Evolutionary conservation across 1,140 invertebrate genomes (phyloP).

Genomic region (Portunus trituberculatus): DNA sequence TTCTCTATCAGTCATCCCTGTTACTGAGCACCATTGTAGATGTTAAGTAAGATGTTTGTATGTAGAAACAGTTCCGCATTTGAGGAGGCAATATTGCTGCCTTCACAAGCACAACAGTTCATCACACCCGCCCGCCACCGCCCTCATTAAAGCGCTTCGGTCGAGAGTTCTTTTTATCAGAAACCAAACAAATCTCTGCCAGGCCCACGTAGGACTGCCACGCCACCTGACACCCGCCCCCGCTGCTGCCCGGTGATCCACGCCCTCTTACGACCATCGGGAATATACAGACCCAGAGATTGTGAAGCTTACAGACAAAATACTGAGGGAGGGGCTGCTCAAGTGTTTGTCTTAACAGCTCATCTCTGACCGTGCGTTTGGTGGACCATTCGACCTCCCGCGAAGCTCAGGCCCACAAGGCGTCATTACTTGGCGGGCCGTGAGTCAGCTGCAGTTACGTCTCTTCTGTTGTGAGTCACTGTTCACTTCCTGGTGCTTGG

Average conservation of each 20-base stretch:
- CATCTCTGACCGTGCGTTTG: background rate
- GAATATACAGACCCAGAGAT: slow-evolving; percentile 31
- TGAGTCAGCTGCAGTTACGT: background rate
- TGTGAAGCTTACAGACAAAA: slow-evolving; percentile 54
- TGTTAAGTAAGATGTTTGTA: too few relatives aligned
- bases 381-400: slow-evolving; percentile 32
- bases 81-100: too few relatives aligned
- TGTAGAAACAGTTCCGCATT: too few relatives aligned
- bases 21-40: too few relatives aligned
- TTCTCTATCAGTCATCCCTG: too few relatives aligned
- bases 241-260: background rate
- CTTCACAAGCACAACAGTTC: background rate
- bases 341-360: background rate
- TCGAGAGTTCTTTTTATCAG: background rate
- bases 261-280: background rate
- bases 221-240: slow-evolving; percentile 29
- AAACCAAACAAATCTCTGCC: background rate
- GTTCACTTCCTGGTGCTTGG: background rate
- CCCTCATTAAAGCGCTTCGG: background rate
- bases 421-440: background rate
- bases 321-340: background rate
- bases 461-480: background rate
- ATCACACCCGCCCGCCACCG: background rate
- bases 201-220: background rate
- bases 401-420: slow-evolving; percentile 2